Evolutionary conservation across 2,797 vertebrate species (phyloP), one percentile per base, ranked within the genome.

Genomic region (Microhierax caerulescens): DNA sequence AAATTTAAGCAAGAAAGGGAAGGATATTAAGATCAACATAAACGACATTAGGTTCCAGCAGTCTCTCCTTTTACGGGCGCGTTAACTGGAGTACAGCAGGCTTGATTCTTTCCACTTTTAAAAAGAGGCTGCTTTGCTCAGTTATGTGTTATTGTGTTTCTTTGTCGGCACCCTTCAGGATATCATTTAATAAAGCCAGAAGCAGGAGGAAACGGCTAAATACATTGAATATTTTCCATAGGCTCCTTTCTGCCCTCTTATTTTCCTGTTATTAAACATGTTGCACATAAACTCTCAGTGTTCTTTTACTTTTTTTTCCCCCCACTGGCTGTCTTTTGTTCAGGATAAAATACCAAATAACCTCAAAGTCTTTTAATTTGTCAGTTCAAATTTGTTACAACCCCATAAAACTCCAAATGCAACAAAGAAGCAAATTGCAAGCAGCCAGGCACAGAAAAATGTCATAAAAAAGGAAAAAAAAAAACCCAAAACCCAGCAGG

Each of bases 141-240:
- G 61, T 30, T 90, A 84, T 48, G 56, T 56, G 61, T 85, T 93
- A 95, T 96, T 93, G 85, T 54, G 69, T 28, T 85, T 84, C 96
- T 98, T 95, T 97, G 95, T 96, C 15, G 43, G 94, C 80, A 93
- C 89, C 84, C 95, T 97, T 98, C 95, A 96, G 96, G 97, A 97
- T 81, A 93, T 95, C 68, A 63, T 94, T 97, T 96, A 97, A 97
- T 96, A 98, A 97, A 97, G 92, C 88, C 93, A 92, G 94, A 93
- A 97, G 94, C 96, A 70, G 88, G 76, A 97, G 91, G 94, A 98
- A 97, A 97, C 90, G 30, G 93, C 91, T 96, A 98, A 97, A 97
- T 89, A 92, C 34, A 12, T 54, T 86, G 96, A 98, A 96, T 95
- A 95, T 95, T 97, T 97, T 98, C 95, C 94, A 97, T 67, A 93